Percentiles rank a stretch among this genome's conserved stretches.
Evolutionary conservation across 1,140 invertebrate genomes (phyloP).

Genomic region (Melitaea cinxia): DNA sequence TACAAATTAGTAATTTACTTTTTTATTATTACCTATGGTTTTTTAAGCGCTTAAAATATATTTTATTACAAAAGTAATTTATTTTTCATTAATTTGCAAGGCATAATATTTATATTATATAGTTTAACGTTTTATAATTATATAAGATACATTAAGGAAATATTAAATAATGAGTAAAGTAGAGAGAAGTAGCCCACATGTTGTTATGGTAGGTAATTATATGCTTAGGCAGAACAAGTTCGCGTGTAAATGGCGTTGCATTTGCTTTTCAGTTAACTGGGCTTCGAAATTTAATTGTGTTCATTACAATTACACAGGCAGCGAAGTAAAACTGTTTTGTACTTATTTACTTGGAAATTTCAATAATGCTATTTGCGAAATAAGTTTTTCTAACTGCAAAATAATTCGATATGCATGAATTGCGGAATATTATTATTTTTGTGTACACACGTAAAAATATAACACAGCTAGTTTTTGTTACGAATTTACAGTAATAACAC

Average conservation of each 20-base stretch:
- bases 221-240: constrained; percentile 27
- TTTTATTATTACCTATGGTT: too few species aligned
- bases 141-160: too few species aligned
- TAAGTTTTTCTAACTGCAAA: background rate
- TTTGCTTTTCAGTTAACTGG: constrained; percentile 38
- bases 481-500: too few species aligned
- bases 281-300: constrained; percentile 41
- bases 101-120: too few species aligned
- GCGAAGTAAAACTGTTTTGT: constrained; percentile 6
- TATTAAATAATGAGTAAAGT: background rate
- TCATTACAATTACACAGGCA: constrained; percentile 24
- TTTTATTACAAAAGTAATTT: too few species aligned
- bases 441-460: too few species aligned
- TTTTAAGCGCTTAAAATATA: too few species aligned
- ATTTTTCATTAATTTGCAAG: too few species aligned
- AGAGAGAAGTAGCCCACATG: background rate
- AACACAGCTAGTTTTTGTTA: too few species aligned
- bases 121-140: too few species aligned
- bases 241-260: constrained; percentile 34
- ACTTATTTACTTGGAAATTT: constrained; percentile 15
- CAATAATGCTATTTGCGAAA: background rate
- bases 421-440: too few species aligned
- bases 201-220: constrained; percentile 31
- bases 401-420: background rate
- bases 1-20: too few species aligned